Evolutionary conservation across 2,888 invertebrate genomes (phyloP), one percentile per base, ranked within the genome.

Genomic region (Caenorhabditis sulstoni): DNA sequence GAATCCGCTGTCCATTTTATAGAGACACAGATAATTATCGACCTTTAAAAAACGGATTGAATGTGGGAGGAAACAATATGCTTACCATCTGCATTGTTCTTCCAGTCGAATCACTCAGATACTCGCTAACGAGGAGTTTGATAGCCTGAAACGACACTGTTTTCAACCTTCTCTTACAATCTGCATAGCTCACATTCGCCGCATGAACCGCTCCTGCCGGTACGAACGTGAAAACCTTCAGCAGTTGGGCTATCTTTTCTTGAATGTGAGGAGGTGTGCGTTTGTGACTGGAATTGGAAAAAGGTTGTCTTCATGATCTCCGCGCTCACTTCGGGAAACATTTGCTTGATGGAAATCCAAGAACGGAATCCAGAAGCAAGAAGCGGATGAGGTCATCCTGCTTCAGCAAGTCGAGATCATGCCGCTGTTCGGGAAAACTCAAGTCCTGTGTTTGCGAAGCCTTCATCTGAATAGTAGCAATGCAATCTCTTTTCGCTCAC

Each of bases 1-100:
- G 23, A 67, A 37, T 12, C 67, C 67, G 8, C 37, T 22, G 16
- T 37, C 47, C 3, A 18, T 12, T 16, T 67, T 37, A 14, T 57
- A 67, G 8, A 67, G 35, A 35, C 22, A 37, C 35, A 67, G 50
- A 23, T 67, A 67, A 20, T 67, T 67, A 12, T 41, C 12, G n/a
- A 57, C 45, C 66, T 66, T 14, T 3, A 44, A 37, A 14, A 22
- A n/a, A 29, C 29, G 7, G n/a, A n/a, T n/a, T n/a, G n/a, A n/a
- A n/a, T n/a, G n/a, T n/a, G n/a, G n/a, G n/a, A n/a, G n/a, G n/a
- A n/a, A n/a, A n/a, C n/a, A n/a, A n/a, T n/a, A n/a, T n/a, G n/a
- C 41, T 41, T 41, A 41, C 41, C 11, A 41, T 41, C 41, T 8
- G 4, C 29, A 29, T 29, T 5, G 29, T 29, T 29, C 29, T 29